Evolutionary conservation across 1,140 invertebrate genomes (phyloP).

Genomic region (Pissodes strobi): DNA sequence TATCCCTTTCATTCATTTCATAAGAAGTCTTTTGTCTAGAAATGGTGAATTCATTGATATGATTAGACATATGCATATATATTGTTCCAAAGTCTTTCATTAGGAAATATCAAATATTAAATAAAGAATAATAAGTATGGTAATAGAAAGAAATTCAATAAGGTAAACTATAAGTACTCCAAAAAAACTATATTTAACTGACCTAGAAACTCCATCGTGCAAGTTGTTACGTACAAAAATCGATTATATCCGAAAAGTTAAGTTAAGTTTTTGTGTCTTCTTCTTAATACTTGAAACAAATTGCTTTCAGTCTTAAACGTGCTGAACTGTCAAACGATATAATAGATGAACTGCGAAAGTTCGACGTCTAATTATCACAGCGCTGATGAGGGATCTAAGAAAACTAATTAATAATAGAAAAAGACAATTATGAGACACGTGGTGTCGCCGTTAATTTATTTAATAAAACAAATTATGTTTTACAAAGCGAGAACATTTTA

Average conservation of each 20-base stretch:
- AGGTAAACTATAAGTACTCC: no score
- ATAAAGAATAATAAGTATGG: no score
- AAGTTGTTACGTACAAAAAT: not conserved
- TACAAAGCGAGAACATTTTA: not conserved
- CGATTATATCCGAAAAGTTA: constrained; percentile 18
- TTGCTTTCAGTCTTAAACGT: constrained; percentile 36
- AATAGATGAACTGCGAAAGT: constrained; percentile 38
- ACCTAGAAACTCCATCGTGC: no score
- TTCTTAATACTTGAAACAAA: constrained; percentile 41
- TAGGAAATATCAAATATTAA: no score
- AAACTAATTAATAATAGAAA: constrained; percentile 38
- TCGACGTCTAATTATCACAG: constrained; percentile 35
- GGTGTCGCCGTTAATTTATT: constrained; percentile 3
- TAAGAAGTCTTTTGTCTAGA: no score
- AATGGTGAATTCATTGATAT: no score
- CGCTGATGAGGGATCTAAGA: constrained; percentile 24
- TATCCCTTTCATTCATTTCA: no score
- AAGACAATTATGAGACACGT: constrained; percentile 14
- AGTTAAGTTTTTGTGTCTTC: constrained; percentile 38
- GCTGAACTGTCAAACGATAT: constrained; percentile 35
- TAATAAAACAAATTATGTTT: not conserved
- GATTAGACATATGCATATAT: no score
- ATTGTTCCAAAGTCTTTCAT: no score
- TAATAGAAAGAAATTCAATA: no score
- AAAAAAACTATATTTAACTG: no score